Base-by-base conservation (phyloP, 2,888 invertebrate genomes). In the Synergus laeviventris region DNA sequence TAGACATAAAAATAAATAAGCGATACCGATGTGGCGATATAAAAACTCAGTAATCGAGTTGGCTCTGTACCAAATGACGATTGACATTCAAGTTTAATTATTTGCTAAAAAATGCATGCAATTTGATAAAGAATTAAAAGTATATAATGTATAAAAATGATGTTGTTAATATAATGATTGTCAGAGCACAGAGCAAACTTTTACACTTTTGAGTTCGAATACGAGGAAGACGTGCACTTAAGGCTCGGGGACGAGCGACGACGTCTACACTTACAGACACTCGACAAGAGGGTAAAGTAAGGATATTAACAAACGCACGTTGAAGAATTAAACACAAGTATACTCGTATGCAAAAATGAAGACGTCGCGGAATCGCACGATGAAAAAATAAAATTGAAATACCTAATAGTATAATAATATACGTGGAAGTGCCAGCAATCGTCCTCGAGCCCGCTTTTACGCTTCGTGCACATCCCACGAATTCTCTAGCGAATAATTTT, bases 401-500 rank as follows among this genome's bases (percentile, higher is more conserved):
- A 77, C 76, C 60, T 75, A 76, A 76, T 77, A 76, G 62, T 74
- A 76, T 79, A 77, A 76, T 62, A 66, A 80, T 76, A 78, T 80
- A 79, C 73, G 78, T 76, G 73, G 74, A 80, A 78, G 54, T 78
- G 76, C 73, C 45, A 80, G 83, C 86, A 89, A 85, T 91, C 90
- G 87, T 91, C 91, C 91, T 90, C 89, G 89, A 90, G 91, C 89
- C 90, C 88, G 89, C 90, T 90, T 89, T 89, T 89, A 87, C 84
- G 73, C 83, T 79, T 81, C 59, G 64, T 78, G 56, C 78, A 77
- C 64, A 73, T 74, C 38, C 36, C 66, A 75, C 75, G 64, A 73
- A 59, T 74, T 76, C 64, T 76, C 74, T 78, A 80, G 49, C 61
- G 49, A 78, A 79, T 81, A 80, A 80, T 81, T n/a, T n/a, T n/a